phyloP scores from a whole-genome alignment of 2,113 vertebrate genomes.

The Lophius piscatorius region DNA sequence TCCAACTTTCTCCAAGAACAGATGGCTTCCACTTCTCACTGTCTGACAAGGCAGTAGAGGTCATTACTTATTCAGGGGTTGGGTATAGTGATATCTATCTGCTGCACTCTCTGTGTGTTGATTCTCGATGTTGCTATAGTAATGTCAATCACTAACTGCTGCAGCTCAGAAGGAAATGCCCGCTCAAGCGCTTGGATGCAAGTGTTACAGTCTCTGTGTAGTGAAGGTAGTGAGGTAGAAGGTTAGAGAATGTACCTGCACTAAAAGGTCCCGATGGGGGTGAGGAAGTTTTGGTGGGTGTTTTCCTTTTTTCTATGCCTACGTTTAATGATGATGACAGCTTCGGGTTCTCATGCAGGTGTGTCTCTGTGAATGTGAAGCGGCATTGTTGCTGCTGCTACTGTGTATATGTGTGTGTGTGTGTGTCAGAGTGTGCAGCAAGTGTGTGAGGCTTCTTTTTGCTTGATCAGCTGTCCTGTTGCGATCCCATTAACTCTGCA shows the following conservation, averaged over 20 bases:
- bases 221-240: background rate
- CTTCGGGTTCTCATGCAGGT: background rate
- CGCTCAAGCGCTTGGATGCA: slow-evolving; percentile 1
- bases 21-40: background rate
- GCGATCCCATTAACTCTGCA: slow-evolving; percentile 68
- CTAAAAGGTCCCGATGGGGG: slow-evolving; percentile 17
- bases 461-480: slow-evolving; percentile 72
- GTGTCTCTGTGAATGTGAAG: slow-evolving; percentile 21
- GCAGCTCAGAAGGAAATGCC: background rate
- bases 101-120: background rate
- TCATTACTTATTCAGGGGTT: background rate
- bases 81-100: background rate
- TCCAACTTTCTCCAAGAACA: background rate
- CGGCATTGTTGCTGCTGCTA: slow-evolving; percentile 21
- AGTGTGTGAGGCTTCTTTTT: slow-evolving; percentile 49
- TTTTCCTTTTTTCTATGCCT: slow-evolving; percentile 3
- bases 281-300: background rate
- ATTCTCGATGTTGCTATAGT: background rate
- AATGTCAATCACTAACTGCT: slow-evolving; percentile 12
- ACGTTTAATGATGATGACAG: slow-evolving; percentile 32
- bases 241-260: slow-evolving; percentile 9
- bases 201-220: slow-evolving; percentile 17
- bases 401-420: slow-evolving; percentile 7
- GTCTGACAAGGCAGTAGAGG: background rate
- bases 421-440: slow-evolving; percentile 19